Evolutionary conservation across 2,113 vertebrate genomes (phyloP).

Genomic region (Megaceryle torquata): DNA sequence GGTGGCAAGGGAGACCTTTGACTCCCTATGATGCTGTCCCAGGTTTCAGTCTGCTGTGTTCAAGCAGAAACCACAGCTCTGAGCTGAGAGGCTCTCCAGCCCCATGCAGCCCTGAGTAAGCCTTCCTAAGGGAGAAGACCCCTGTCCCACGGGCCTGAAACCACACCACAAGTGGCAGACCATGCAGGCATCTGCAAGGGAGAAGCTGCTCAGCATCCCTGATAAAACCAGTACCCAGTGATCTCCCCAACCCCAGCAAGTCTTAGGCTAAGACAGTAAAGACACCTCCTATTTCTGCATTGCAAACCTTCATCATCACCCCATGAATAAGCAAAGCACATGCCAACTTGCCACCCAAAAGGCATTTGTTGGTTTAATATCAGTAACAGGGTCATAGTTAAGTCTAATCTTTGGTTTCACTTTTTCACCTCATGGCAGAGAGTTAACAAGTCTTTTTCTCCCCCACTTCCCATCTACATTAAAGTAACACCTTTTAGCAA

Average conservation of each 20-base stretch:
- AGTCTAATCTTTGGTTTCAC: neutral
- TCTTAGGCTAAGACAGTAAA: neutral
- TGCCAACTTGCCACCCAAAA: neutral
- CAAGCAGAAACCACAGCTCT: neutral
- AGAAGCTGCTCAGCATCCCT: neutral
- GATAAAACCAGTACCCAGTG: neutral
- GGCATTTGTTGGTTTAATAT: neutral
- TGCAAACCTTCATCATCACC: neutral
- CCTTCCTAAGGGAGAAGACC: neutral
- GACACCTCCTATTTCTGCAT: neutral
- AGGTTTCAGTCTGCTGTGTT: neutral
- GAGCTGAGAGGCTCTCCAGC: neutral
- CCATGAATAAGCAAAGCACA: slow-evolving; percentile 23
- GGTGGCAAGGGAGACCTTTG: neutral
- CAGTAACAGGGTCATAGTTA: too few relatives aligned
- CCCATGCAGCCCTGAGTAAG: neutral
- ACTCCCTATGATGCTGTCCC: neutral
- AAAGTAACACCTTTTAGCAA: neutral
- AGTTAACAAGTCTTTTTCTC: neutral
- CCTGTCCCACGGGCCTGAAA: neutral
- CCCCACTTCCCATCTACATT: neutral
- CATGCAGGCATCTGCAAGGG: neutral
- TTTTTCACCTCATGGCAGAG: neutral
- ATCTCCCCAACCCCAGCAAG: neutral
- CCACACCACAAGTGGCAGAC: neutral